Conservation (phyloP, 1,140 invertebrate species). For the Drosophila pandora region DNA sequence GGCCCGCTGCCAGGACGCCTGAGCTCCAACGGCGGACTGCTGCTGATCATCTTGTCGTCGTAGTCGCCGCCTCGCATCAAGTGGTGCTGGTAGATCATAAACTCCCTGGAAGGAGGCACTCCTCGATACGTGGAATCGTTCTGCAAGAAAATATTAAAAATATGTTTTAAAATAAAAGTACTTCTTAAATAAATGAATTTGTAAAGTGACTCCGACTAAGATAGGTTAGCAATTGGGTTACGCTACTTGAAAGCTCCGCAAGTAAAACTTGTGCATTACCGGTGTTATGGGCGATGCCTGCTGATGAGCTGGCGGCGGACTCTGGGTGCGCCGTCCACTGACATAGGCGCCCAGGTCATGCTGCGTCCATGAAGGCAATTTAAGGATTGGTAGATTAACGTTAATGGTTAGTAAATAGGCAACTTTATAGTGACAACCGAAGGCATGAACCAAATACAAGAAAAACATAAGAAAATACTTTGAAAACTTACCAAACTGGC, state of each 20-base stretch:
- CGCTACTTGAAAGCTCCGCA: conserved; percentile 74
- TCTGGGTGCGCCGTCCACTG: conserved; percentile 85
- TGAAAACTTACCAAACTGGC: conserved; percentile 88
- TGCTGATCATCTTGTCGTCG: conserved; percentile 85
- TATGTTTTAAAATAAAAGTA: not conserved
- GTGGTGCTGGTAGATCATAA: conserved; percentile 89
- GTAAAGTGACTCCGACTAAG: not conserved
- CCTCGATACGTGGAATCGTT: conserved; percentile 85
- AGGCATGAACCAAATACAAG: not conserved
- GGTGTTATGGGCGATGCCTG: conserved; percentile 90
- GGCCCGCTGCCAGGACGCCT: conserved; percentile 85
- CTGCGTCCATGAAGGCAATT: conserved; percentile 78
- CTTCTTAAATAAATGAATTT: not conserved
- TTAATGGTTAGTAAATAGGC: conserved; percentile 28
- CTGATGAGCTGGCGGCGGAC: conserved; percentile 90
- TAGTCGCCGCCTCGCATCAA: conserved; percentile 84
- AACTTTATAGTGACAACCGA: not conserved
- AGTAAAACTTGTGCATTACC: conserved; percentile 85
- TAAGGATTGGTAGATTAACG: conserved; percentile 1
- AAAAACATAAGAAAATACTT: not conserved
- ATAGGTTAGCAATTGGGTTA: conserved; percentile 59
- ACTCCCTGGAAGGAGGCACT: conserved; percentile 81
- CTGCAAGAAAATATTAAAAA: conserved; percentile 81
- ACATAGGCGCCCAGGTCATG: conserved; percentile 84
- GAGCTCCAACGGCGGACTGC: conserved; percentile 89